Evolutionary conservation across 1,140 invertebrate species (phyloP), one percentile per base, ranked within the genome.

Genomic region (Epicauta chinensis): DNA sequence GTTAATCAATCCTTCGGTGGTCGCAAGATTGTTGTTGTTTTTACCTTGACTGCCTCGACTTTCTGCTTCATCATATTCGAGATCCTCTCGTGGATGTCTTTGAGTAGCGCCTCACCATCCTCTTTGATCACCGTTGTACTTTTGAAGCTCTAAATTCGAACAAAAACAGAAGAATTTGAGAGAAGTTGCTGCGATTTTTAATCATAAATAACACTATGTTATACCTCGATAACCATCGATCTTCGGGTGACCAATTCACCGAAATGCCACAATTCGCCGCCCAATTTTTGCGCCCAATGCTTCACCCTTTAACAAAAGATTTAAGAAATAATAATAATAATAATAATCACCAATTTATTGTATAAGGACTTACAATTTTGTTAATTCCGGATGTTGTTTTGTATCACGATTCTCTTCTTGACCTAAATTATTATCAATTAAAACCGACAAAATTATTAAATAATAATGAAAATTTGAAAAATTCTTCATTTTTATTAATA

Each of bases 1-100:
- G n/a, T 46, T 34, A 45, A 37, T 11, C 17, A 17, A 35, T 42
- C 5, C 13, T 43, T 3, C 4, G 16, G 11, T 36, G 30, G 3
- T 23, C 1, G 39, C 2, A 40, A 39, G 30, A n/a, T n/a, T n/a
- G n/a, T n/a, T n/a, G n/a, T n/a, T n/a, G n/a, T n/a, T n/a, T 30
- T 12, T 73, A 86, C 83, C 72, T 81, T 82, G 12, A 91, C 86
- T 10, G 89, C 87, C 53, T 86, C 86, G 50, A 91, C 83, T 75
- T 91, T 91, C 2, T 86, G 76, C 51, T 85, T 82, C 81, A 90
- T 88, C 86, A 91, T 89, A 5, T 80, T 81, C 58, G 84, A 81
- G 48, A 91, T 85, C 56, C 87, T 82, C 53, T 83, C 80, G 10
- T 86, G 82, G 69, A 91, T 90, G 40, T 83, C 83, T 53, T 82